These are phyloP conservation scores for Cyrtonyx montezumae DNA, from an alignment of 2,113 vertebrate species.

Conservation along the genomic window DNA sequence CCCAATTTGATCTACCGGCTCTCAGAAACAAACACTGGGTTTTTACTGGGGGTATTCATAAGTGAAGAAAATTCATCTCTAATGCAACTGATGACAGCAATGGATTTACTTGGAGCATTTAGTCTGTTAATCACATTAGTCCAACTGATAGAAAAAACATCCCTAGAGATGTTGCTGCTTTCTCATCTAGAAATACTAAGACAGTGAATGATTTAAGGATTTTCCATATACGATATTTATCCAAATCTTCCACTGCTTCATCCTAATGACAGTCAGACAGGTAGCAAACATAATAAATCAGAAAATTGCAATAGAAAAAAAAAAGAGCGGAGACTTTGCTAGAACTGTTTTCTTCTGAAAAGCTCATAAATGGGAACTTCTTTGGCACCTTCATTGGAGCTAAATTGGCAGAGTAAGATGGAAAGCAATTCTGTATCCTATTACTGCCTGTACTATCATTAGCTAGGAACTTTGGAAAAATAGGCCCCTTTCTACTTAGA, in stretches of 20 bases:
- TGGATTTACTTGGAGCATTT: conserved; percentile 25
- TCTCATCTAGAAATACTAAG: conserved; percentile 21
- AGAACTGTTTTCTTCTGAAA: conserved; percentile 41
- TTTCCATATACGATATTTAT: conserved; percentile 23
- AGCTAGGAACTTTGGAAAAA: conserved; percentile 35
- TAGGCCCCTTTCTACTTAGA: conserved; percentile 27
- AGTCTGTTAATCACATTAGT: conserved; percentile 51
- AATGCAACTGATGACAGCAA: background rate
- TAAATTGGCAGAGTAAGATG: conserved; percentile 46
- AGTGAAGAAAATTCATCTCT: background rate
- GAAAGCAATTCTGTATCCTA: conserved; percentile 57
- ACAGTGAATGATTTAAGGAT: background rate
- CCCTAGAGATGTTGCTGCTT: background rate
- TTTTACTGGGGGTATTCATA: background rate
- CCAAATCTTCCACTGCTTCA: conserved; percentile 48
- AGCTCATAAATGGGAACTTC: conserved; percentile 42
- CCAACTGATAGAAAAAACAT: conserved; percentile 13
- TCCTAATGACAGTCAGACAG: conserved; percentile 32
- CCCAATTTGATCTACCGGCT: background rate
- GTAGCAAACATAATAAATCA: conserved; percentile 19
- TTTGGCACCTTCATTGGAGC: conserved; percentile 32
- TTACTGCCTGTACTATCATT: conserved; percentile 46
- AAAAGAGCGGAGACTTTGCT: background rate
- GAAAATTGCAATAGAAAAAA: background rate
- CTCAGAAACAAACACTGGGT: background rate